Conservation (phyloP, 2,113 vertebrate genomes). For the Malurus melanocephalus region DNA sequence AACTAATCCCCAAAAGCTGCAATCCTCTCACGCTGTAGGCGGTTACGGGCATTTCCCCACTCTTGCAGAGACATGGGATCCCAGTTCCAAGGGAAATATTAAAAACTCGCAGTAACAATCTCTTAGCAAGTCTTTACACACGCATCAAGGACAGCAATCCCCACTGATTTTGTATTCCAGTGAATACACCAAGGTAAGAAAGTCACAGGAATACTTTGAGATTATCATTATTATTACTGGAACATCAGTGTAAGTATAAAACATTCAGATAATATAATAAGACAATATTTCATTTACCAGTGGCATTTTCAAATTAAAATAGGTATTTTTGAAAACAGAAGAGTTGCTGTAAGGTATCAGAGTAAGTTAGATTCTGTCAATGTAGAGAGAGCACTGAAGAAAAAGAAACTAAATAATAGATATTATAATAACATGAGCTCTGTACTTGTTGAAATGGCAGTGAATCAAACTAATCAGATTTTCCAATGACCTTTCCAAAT, state of each 20-base stretch:
- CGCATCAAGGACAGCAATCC: background rate
- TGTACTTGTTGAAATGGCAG: background rate
- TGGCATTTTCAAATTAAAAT: background rate
- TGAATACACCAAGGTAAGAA: background rate
- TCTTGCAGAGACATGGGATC: background rate
- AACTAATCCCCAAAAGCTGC: background rate
- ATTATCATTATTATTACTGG: background rate
- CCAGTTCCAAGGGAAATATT: background rate
- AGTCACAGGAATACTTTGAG: background rate
- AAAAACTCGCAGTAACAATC: background rate
- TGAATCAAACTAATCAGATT: conserved; percentile 38
- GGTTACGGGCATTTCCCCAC: rapidly evolving
- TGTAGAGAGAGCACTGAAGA: background rate
- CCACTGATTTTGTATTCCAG: background rate
- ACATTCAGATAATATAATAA: background rate
- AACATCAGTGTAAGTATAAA: background rate
- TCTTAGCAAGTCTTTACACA: background rate
- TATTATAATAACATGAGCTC: background rate
- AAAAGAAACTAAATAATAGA: conserved; percentile 10
- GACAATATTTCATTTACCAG: background rate
- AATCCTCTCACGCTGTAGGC: rapidly evolving
- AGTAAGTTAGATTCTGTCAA: background rate
- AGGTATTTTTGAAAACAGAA: background rate
- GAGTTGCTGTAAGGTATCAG: background rate
- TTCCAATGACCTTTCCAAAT: conserved; percentile 35